A percentile compares a stretch with the other conserved stretches of the same genome.
Evolutionary conservation across 2,888 invertebrate species (phyloP).

Genomic region (Trissolcus japonicus): DNA sequence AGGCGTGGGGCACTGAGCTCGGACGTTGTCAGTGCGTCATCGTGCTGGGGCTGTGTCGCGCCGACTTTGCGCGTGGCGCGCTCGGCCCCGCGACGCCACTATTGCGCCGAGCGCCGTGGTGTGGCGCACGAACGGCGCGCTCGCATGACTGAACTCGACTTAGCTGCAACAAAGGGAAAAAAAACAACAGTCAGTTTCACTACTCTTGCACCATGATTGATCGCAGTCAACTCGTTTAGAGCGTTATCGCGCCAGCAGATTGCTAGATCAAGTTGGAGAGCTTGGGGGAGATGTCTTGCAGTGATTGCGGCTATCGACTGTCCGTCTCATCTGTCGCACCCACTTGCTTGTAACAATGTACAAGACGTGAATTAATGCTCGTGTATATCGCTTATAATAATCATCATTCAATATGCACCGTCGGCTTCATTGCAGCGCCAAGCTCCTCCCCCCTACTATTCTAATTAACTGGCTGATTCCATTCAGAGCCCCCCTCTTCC

Average conservation of each 20-base stretch:
- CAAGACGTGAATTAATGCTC: conserved; percentile 9
- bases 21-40: conserved; percentile 30
- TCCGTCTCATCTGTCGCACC: conserved; percentile 19
- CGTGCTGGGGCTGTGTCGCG: conserved; percentile 27
- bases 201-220: conserved; percentile 28
- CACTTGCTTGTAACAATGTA: conserved; percentile 20
- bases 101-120: conserved; percentile 23
- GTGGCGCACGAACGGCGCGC: conserved; percentile 32
- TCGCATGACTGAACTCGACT: conserved; percentile 12
- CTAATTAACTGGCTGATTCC: conserved; percentile 53
- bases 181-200: background rate
- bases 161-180: background rate
- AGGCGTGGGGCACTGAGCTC: conserved; percentile 23
- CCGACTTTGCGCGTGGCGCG: conserved; percentile 31
- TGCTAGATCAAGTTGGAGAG: conserved; percentile 35
- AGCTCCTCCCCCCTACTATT: conserved; percentile 15
- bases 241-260: conserved; percentile 42
- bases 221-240: conserved; percentile 20
- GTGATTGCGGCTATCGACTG: conserved; percentile 41
- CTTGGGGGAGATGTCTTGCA: conserved; percentile 32
- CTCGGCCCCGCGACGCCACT: conserved; percentile 32
- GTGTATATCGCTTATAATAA: conserved; percentile 33
- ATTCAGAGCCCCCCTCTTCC: conserved; percentile 47
- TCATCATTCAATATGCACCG: conserved; percentile 28
- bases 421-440: conserved; percentile 30